These are phyloP conservation scores for Mastacembelus armatus DNA, from an alignment of 2,797 vertebrate genomes.

Conservation along the genomic window DNA sequence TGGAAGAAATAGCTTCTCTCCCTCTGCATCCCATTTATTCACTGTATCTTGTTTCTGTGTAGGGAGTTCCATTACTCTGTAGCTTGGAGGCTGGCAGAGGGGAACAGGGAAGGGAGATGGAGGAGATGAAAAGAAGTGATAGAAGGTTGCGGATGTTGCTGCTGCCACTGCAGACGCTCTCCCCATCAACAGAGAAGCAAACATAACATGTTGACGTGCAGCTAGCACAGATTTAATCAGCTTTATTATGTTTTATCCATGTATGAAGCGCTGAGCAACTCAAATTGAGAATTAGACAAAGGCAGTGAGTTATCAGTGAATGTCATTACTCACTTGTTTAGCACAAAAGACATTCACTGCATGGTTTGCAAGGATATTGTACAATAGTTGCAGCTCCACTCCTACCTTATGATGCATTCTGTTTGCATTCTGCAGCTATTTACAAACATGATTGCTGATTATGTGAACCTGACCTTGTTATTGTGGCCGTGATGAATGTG, in stretches of 20 bases:
- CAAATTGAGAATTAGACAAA: constrained; percentile 44
- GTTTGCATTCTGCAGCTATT: constrained; percentile 44
- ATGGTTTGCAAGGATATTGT: constrained; percentile 4
- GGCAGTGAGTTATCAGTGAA: constrained; percentile 33
- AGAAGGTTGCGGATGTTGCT: constrained; percentile 64
- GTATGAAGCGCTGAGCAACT: constrained; percentile 48
- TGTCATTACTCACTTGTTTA: constrained; percentile 44
- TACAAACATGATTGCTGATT: constrained; percentile 48
- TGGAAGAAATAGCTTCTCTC: constrained; percentile 74
- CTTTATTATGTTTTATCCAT: constrained; percentile 70
- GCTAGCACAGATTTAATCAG: constrained; percentile 74
- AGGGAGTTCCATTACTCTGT: constrained; percentile 78
- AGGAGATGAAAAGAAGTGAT: constrained; percentile 73
- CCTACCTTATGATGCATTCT: constrained; percentile 17
- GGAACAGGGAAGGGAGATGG: constrained; percentile 36
- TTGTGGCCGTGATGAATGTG: constrained; percentile 53
- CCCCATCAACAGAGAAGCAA: constrained; percentile 49
- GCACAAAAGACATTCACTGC: constrained; percentile 2
- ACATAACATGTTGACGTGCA: constrained; percentile 62
- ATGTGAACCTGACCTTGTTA: constrained; percentile 59
- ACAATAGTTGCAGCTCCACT: constrained; percentile 18
- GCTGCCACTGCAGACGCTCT: constrained; percentile 49
- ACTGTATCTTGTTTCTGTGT: constrained; percentile 76
- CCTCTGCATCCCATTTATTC: constrained; percentile 81
- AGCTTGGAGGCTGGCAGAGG: constrained; percentile 67